Percentiles rank a stretch among this genome's conserved stretches.
These are phyloP conservation scores for Myathropa florea DNA, from an alignment of 2,888 invertebrate genomes.

Conservation along the genomic window DNA sequence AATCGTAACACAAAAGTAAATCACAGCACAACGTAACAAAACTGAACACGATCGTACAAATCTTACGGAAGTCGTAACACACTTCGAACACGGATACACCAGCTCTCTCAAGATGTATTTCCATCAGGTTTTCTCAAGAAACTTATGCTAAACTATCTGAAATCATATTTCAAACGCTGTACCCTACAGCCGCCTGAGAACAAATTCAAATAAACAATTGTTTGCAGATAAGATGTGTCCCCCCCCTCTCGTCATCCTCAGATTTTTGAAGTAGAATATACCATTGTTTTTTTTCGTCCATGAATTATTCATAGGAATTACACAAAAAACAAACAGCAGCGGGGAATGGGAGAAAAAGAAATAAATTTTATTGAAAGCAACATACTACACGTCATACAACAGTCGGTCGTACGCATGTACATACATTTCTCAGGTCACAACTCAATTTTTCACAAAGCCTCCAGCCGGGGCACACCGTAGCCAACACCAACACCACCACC, in stretches of 20 bases:
- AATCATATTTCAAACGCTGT: not conserved
- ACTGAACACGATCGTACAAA: not conserved
- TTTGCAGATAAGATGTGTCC: not conserved
- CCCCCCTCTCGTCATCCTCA: not conserved
- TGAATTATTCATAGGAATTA: slow-evolving; percentile 16
- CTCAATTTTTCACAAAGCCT: slow-evolving; percentile 32
- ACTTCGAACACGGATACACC: not conserved
- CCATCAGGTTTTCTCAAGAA: not conserved
- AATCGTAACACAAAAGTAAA: not conserved
- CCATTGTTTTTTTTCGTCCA: not conserved
- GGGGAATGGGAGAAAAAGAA: not conserved
- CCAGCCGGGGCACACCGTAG: not conserved
- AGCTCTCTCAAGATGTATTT: not conserved
- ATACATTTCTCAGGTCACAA: slow-evolving; percentile 31
- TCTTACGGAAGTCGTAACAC: not conserved
- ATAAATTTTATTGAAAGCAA: not conserved
- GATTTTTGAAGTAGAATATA: not conserved
- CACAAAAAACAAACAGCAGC: not conserved
- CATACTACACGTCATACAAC: not conserved
- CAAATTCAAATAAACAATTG: not conserved
- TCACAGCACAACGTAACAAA: not conserved
- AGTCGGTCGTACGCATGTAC: slow-evolving; percentile 1
- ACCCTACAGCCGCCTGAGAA: not conserved
- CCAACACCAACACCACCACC: not conserved
- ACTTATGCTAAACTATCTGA: not conserved